Evolutionary conservation across 2,888 invertebrate genomes (phyloP).

Genomic region (Acleris literana): DNA sequence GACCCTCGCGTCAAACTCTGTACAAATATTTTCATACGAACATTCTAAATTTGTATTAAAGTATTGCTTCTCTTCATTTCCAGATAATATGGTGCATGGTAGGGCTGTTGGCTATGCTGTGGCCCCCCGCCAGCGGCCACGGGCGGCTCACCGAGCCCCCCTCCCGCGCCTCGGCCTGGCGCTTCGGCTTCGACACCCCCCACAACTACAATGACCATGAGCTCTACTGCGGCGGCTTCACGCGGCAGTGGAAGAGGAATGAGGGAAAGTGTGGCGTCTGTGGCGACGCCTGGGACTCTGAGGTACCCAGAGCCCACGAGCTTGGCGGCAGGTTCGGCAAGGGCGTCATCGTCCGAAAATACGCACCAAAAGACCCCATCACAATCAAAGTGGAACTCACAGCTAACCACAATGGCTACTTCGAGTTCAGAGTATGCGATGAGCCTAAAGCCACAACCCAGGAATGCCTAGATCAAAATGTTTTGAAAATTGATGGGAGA

Average conservation of each 20-base stretch:
- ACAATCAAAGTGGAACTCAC: constrained; percentile 92
- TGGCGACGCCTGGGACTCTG: constrained; percentile 92
- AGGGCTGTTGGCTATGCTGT: constrained; percentile 55
- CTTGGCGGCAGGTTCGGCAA: constrained; percentile 92
- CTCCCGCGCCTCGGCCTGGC: constrained; percentile 93
- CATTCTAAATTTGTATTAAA: constrained; percentile 2
- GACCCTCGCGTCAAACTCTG: not conserved
- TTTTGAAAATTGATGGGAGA: constrained; percentile 83
- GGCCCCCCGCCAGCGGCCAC: constrained; percentile 81
- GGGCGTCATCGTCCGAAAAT: constrained; percentile 91
- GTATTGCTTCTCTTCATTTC: constrained; percentile 43
- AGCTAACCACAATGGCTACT: constrained; percentile 93
- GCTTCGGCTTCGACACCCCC: constrained; percentile 94
- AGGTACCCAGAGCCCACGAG: constrained; percentile 90
- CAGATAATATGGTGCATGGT: constrained; percentile 71
- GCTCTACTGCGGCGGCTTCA: constrained; percentile 93
- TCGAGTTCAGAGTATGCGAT: constrained; percentile 92
- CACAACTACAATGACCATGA: constrained; percentile 96
- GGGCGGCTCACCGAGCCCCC: constrained; percentile 93
- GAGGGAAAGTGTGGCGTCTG: constrained; percentile 94
- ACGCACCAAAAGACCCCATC: constrained; percentile 86
- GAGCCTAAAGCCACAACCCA: constrained; percentile 88
- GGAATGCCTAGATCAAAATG: constrained; percentile 89
- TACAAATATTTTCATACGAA: not conserved
- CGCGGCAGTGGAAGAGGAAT: constrained; percentile 92